Evolutionary conservation across 1,140 invertebrate species (phyloP), one percentile per base, ranked within the genome.

Genomic region (Heliconius nattereri): DNA sequence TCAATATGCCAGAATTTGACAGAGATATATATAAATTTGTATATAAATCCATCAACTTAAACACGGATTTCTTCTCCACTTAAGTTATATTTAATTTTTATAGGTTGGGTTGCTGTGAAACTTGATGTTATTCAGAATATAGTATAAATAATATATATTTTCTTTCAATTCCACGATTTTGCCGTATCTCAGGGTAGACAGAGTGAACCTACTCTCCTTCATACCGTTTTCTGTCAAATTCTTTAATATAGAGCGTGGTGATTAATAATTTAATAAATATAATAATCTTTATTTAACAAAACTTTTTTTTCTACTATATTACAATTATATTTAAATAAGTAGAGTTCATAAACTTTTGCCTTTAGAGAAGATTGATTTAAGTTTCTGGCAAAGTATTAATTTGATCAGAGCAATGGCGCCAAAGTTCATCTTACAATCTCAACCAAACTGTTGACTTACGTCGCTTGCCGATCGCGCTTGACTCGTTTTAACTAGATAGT

Each of bases 371-470:
- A 20, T n/a, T 26, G 26, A 66, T 26, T 66, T 66, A 11, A 9
- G 26, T 11, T 26, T 29, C 60, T n/a, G 29, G 16, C 75, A 73
- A 45, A 71, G 54, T 72, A 81, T 85, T 90, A 90, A 91, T 89
- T 89, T 86, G 84, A 91, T 91, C 85, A 85, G 78, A 82, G 85
- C 80, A 85, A 86, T 86, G 83, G 83, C 82, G 84, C 85, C 85
- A 82, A 87, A 89, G 78, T 91, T 88, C 73, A 60, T 26, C 75
- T 78, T 71, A 76, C 79, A 72, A 84, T 85, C 79, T 82, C 73
- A 71, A 71, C 73, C 82, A 60, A 85, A 84, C 79, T 85, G 82
- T 84, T 83, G 82, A 84, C 82, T 84, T 82, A 79, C 78, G 81
- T 83, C 78, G 78, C 79, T 84, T 84, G 79, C 81, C 79, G 76